A percentile compares a stretch with the other conserved stretches of the same genome.
Evolutionary conservation across 2,797 vertebrate species (phyloP).

Genomic region (Arctocebus calabarensis): DNA sequence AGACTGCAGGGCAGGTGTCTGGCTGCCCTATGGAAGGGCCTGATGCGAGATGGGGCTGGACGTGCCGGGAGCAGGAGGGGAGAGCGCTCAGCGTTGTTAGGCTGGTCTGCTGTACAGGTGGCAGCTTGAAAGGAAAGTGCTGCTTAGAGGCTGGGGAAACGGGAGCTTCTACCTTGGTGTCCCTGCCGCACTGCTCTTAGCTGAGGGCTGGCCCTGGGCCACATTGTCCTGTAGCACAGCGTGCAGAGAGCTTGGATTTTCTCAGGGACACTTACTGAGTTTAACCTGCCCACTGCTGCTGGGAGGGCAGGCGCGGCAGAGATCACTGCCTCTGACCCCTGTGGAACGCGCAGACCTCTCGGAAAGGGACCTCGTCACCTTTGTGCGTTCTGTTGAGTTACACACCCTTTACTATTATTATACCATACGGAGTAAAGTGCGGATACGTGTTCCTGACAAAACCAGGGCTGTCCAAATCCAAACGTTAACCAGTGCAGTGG

Average conservation of each 20-base stretch:
- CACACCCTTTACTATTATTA: not conserved
- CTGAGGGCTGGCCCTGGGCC: constrained; percentile 54
- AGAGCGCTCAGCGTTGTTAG: not conserved
- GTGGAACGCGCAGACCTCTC: not conserved
- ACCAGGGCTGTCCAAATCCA: not conserved
- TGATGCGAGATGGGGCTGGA: not conserved
- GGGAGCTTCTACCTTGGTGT: constrained; percentile 30
- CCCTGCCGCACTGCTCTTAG: not conserved
- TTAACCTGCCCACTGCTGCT: constrained; percentile 65
- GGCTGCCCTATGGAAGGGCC: not conserved
- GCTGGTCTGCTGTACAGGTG: constrained; percentile 67
- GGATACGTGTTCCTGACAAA: not conserved
- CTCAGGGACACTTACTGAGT: constrained; percentile 72
- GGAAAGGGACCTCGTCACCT: not conserved
- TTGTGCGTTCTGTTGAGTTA: not conserved
- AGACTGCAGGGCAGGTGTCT: constrained; percentile 33
- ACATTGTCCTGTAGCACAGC: constrained; percentile 39
- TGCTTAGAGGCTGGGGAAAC: not conserved
- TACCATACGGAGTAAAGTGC: not conserved
- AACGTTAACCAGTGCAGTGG: not conserved
- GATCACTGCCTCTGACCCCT: not conserved
- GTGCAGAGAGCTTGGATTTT: constrained; percentile 60
- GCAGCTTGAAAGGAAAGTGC: constrained; percentile 75
- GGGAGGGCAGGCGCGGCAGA: constrained; percentile 37
- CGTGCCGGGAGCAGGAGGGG: not conserved